Evolutionary conservation across 2,113 vertebrate genomes (phyloP).

Genomic region (Polyodon spathula): DNA sequence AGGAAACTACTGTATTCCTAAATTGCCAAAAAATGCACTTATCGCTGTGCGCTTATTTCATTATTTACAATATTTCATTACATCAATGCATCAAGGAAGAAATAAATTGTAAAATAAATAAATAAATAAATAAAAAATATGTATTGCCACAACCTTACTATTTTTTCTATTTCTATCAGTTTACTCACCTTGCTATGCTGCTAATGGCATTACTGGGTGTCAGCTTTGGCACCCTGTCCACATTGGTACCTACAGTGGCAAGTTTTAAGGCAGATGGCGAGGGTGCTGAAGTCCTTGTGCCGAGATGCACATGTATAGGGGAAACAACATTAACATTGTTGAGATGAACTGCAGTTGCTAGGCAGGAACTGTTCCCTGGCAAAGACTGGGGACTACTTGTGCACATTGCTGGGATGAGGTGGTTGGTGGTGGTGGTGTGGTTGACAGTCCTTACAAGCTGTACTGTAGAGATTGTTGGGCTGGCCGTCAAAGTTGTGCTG

Average conservation of each 20-base stretch:
- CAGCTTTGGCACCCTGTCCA: constrained; percentile 84
- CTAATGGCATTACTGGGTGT: constrained; percentile 77
- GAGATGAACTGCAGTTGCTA: constrained; percentile 67
- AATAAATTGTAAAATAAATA: no score
- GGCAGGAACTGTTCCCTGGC: constrained; percentile 74
- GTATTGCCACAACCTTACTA: no score
- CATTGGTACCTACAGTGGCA: constrained; percentile 77
- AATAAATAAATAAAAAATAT: no score
- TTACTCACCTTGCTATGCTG: constrained; percentile 69
- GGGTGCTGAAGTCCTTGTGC: constrained; percentile 73
- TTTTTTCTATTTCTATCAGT: no score
- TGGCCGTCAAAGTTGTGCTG: constrained; percentile 68
- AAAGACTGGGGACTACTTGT: constrained; percentile 70
- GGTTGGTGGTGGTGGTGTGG: constrained; percentile 63
- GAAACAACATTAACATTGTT: constrained; percentile 77
- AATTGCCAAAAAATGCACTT: no score
- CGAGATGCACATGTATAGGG: constrained; percentile 77
- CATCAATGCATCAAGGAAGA: no score
- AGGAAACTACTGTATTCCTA: no score
- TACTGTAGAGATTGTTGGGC: constrained; percentile 68
- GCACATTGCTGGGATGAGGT: constrained; percentile 71
- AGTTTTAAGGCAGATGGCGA: constrained; percentile 90
- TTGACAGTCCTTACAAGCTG: constrained; percentile 71
- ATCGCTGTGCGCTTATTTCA: no score
- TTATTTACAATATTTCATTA: no score